A percentile compares a stretch with the other conserved stretches of the same genome.
Evolutionary conservation across 2,113 vertebrate genomes (phyloP).

Genomic region (Xiphophorus hellerii): DNA sequence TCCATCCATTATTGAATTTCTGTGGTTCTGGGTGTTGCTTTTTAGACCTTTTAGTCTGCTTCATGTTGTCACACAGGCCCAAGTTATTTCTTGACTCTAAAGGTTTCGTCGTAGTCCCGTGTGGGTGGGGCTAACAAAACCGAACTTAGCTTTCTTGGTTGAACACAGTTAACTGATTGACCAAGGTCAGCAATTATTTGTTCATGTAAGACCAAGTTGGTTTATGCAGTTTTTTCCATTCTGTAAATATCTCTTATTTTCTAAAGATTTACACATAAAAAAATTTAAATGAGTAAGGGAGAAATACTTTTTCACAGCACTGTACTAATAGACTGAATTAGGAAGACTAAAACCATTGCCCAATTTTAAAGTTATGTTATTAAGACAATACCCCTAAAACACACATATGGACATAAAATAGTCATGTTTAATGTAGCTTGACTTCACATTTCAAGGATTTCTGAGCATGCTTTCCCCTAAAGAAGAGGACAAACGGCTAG

Average conservation of each 20-base stretch:
- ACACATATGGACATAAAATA: no score
- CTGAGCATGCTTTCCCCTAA: neutral
- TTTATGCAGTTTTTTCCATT: neutral
- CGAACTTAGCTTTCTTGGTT: no score
- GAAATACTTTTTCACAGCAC: neutral
- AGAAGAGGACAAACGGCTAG: slow-evolving; percentile 1
- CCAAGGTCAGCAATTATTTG: neutral
- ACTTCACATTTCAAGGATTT: neutral
- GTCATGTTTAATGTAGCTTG: no score
- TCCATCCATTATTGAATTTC: no score
- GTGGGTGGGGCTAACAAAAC: no score
- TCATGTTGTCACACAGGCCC: no score
- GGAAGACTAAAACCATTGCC: neutral
- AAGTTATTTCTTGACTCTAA: no score
- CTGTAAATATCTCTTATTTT: neutral
- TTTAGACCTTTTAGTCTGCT: no score
- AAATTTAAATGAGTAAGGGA: neutral
- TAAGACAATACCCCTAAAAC: no score
- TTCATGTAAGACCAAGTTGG: neutral
- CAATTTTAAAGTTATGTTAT: neutral
- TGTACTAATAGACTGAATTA: neutral
- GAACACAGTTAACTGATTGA: no score
- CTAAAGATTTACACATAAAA: neutral
- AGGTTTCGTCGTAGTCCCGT: no score
- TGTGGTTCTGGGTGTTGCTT: no score